A percentile compares a stretch with the other conserved stretches of the same genome.
phyloP scores from a whole-genome alignment of 2,113 vertebrate genomes.

The Fulmarus glacialis region DNA sequence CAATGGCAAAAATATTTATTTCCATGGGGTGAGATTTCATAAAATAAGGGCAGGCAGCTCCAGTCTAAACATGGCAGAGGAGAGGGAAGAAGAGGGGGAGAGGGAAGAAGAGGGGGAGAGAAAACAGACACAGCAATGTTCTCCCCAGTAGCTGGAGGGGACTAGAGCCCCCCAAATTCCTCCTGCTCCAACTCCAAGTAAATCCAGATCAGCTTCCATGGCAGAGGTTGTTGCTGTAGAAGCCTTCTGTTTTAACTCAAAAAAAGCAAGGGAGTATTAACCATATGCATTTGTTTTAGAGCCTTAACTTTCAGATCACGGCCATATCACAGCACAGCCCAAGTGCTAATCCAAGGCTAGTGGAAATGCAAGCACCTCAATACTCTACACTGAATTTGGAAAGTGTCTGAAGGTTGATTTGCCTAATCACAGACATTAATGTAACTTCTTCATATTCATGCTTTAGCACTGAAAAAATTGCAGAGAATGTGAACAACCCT shows the following conservation, averaged over 20 bases:
- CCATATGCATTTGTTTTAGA: not conserved
- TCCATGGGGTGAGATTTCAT: not conserved
- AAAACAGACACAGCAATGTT: rapidly evolving
- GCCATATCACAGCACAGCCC: not conserved
- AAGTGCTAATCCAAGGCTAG: not conserved
- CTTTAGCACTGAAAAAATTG: not conserved
- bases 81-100: not conserved
- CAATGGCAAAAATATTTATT: not conserved
- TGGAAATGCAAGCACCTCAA: not conserved
- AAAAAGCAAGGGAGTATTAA: not conserved
- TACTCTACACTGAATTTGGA: not conserved
- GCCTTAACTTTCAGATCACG: not conserved
- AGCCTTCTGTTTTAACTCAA: not conserved
- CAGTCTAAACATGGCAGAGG: not conserved
- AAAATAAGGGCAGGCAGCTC: not conserved
- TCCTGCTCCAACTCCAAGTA: not conserved
- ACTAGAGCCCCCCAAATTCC: rapidly evolving
- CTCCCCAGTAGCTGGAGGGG: not conserved
- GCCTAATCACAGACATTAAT: not conserved
- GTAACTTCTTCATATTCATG: not conserved
- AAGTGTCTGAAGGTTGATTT: not conserved
- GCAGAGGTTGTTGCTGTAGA: not conserved
- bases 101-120: not conserved
- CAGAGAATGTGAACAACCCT: not conserved
- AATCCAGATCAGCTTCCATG: not conserved